Evolutionary conservation across 92 coral and sea anemone species (phyloP).

Genomic region (Palythoa caribaeorum): DNA sequence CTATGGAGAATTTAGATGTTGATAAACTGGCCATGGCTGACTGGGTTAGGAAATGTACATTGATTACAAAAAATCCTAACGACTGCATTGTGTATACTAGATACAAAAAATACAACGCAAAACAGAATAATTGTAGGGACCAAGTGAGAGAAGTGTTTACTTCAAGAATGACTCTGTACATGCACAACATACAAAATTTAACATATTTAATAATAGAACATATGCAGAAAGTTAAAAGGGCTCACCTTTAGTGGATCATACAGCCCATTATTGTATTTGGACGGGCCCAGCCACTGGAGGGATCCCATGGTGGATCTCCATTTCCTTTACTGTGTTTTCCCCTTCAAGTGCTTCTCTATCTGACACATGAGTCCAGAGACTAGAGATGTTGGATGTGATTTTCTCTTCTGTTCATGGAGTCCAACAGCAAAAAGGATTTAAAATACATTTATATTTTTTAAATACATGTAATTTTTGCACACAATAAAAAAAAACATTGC

Average conservation of each 20-base stretch:
- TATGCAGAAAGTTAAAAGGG: neutral
- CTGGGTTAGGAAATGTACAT: too few species aligned
- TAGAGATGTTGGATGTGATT: neutral
- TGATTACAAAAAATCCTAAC: too few species aligned
- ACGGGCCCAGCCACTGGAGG: conserved; percentile 6
- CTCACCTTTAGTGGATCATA: conserved; percentile 56
- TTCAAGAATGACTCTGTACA: too few species aligned
- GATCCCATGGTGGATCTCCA: conserved; percentile 52
- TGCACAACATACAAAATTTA: neutral
- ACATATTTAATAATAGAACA: neutral
- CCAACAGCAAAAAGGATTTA: neutral
- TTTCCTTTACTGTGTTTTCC: conserved; percentile 45
- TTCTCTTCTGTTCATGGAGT: neutral
- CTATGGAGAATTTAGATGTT: too few species aligned
- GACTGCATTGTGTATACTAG: too few species aligned
- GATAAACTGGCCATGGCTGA: too few species aligned
- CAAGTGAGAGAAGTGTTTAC: too few species aligned
- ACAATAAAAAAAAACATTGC: neutral
- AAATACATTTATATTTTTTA: too few species aligned
- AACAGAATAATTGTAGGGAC: too few species aligned
- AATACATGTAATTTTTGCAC: neutral
- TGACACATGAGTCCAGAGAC: conserved; percentile 36
- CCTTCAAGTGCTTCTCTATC: conserved; percentile 10
- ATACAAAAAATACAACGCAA: too few species aligned
- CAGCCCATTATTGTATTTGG: conserved; percentile 45